Conservation (phyloP, 1,140 invertebrate genomes). For the Dendroctonus valens region DNA sequence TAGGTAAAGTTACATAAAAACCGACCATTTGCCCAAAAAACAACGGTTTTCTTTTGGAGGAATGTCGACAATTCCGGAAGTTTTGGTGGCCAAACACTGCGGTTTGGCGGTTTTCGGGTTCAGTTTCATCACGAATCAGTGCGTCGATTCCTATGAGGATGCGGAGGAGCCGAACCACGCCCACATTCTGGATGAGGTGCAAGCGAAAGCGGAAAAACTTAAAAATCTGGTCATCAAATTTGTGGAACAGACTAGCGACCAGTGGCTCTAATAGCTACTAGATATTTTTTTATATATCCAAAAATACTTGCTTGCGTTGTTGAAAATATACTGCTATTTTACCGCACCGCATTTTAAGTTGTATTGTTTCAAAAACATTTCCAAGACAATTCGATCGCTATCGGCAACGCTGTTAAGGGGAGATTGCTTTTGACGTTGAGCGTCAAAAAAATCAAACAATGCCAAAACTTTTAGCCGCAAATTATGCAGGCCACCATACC, state of each 20-base stretch:
- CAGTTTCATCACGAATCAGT: constrained; percentile 89
- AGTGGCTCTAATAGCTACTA: constrained; percentile 8
- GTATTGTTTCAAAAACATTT: not conserved
- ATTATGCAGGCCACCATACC: no score
- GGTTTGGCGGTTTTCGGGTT: constrained; percentile 87
- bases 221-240: constrained; percentile 63
- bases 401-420: not conserved
- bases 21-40: constrained; percentile 35
- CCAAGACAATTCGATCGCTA: not conserved
- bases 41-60: constrained; percentile 66
- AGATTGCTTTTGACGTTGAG: no score
- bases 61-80: constrained; percentile 90
- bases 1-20: constrained; percentile 84
- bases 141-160: constrained; percentile 77
- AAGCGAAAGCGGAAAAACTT: constrained; percentile 63
- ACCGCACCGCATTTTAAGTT: not conserved
- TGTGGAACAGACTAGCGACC: constrained; percentile 42
- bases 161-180: constrained; percentile 78
- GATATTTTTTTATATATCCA: not conserved
- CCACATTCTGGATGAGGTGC: constrained; percentile 82
- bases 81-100: constrained; percentile 85
- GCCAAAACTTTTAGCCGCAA: no score
- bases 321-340: not conserved
- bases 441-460: no score
- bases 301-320: not conserved